These are phyloP conservation scores for Melinaea menophilus DNA, from an alignment of 2,888 invertebrate species.

Conservation along the genomic window DNA sequence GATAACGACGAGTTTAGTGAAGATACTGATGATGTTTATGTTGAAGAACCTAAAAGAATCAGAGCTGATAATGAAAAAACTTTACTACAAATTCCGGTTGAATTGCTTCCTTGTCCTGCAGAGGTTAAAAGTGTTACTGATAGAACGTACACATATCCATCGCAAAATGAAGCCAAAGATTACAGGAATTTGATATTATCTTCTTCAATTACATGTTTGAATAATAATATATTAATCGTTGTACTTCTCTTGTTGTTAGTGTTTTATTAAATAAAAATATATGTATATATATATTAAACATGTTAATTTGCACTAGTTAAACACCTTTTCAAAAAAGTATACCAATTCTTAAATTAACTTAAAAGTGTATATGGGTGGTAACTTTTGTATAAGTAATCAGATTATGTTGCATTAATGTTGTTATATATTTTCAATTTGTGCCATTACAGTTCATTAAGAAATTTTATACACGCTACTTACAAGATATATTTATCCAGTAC, in stretches of 20 bases:
- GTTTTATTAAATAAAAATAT: neutral
- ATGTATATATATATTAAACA: neutral
- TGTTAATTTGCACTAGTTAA: neutral
- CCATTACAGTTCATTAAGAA: slow-evolving; percentile 1
- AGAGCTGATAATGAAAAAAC: slow-evolving; percentile 65
- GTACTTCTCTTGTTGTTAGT: slow-evolving; percentile 11
- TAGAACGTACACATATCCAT: slow-evolving; percentile 73
- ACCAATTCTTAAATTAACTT: too few species aligned
- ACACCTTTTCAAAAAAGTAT: neutral
- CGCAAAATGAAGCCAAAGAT: slow-evolving; percentile 77
- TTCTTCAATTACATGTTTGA: slow-evolving; percentile 41
- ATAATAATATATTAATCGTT: slow-evolving; percentile 7
- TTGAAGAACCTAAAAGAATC: slow-evolving; percentile 60
- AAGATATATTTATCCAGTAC: neutral
- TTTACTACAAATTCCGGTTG: slow-evolving; percentile 76
- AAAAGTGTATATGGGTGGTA: too few species aligned
- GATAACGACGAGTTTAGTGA: slow-evolving; percentile 66
- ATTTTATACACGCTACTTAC: neutral
- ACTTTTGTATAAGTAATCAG: too few species aligned
- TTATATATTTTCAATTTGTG: slow-evolving; percentile 6
- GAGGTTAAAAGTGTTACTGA: slow-evolving; percentile 80
- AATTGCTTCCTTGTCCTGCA: slow-evolving; percentile 79
- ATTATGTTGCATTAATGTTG: slow-evolving; percentile 1
- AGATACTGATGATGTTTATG: slow-evolving; percentile 57
- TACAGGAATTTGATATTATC: slow-evolving; percentile 65